Evolutionary conservation across 1,140 invertebrate species (phyloP), one percentile per base, ranked within the genome.

Genomic region (Calycopis cecrops): DNA sequence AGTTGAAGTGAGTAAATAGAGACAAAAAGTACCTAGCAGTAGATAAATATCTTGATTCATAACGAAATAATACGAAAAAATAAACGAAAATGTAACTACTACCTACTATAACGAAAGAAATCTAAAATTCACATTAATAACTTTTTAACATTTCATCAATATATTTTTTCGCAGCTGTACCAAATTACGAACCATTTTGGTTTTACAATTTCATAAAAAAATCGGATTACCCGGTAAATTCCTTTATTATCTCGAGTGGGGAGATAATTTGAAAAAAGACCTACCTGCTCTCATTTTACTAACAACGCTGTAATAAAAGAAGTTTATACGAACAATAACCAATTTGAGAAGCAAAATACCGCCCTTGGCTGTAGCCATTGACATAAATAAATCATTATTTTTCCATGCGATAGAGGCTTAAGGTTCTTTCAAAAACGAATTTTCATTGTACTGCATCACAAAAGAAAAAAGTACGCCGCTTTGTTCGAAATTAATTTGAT

Each of bases 401-500:
- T 72, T 67, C 66, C 72, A 64, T 61, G 55, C 60, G 52, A 56
- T 54, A 55, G 66, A 65, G 63, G 65, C 60, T 71, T 67, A 73
- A 53, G 63, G 70, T 67, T 59, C 72, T 71, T 73, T 83, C 73
- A 68, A 67, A 71, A 77, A 79, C 70, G 73, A 80, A 72, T 81
- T 83, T 81, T 71, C 76, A 83, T 82, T 85, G 82, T 85, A 71
- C 71, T 71, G 71, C 55, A 62, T 69, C 70, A 83, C 82, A 85
- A 85, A 85, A 85, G 82, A 81, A 83, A n/a, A 84, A 84, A 79
- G 63, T 72, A 75, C 72, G 67, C 52, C 55, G 68, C 74, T 72
- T 79, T 77, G 78, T 85, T 83, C 83, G 83, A 85, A 75, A 79
- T 80, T 85, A 85, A 85, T 85, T 79, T 76, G 82, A 85, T 85